These are phyloP conservation scores for Lottia scabra DNA, from an alignment of 2,888 invertebrate species.

Conservation along the genomic window DNA sequence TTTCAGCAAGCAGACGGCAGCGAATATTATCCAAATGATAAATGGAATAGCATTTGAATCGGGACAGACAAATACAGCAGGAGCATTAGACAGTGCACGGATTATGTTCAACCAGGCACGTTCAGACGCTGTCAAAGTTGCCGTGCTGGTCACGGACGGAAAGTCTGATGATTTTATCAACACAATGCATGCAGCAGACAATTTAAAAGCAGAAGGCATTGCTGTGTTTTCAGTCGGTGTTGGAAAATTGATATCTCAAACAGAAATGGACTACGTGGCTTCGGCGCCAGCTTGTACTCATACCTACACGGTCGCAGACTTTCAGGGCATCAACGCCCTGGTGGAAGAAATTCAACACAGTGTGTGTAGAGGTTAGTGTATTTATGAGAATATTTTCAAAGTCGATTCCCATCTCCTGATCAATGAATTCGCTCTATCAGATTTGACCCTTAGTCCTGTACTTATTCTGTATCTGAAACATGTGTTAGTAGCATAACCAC, in stretches of 20 bases:
- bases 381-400: neutral
- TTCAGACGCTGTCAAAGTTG: slow-evolving; percentile 23
- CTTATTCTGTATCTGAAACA: too few species aligned
- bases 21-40: neutral
- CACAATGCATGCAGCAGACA: slow-evolving; percentile 38
- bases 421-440: too few species aligned
- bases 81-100: neutral
- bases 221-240: slow-evolving; percentile 49
- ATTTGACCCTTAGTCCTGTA: too few species aligned
- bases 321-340: slow-evolving; percentile 44
- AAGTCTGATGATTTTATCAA: slow-evolving; percentile 37
- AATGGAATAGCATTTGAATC: neutral
- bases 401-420: too few species aligned
- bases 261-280: slow-evolving; percentile 42
- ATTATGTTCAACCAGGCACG: neutral
- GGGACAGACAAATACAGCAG: neutral
- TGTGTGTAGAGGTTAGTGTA: slow-evolving; percentile 43
- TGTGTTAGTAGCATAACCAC: too few species aligned
- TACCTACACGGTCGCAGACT: slow-evolving; percentile 37
- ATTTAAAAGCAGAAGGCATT: slow-evolving; percentile 30
- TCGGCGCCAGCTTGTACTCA: slow-evolving; percentile 47
- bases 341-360: slow-evolving; percentile 49
- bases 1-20: neutral
- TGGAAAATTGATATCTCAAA: slow-evolving; percentile 30
- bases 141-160: slow-evolving; percentile 48